Evolutionary conservation across 2,797 vertebrate species (phyloP).

Genomic region (Danio aesculapii): DNA sequence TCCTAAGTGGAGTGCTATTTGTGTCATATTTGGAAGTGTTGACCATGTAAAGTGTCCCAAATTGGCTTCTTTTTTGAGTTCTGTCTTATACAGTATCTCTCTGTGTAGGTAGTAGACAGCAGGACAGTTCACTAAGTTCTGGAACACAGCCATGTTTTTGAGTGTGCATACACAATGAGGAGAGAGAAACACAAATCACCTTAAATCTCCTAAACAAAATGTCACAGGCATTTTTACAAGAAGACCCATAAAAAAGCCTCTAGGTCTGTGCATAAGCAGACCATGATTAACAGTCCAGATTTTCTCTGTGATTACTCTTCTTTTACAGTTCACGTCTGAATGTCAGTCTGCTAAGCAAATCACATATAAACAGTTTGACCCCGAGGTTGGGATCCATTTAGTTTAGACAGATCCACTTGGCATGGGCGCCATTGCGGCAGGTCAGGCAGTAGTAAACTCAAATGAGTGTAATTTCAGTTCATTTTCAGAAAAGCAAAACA

Average conservation of each 20-base stretch:
- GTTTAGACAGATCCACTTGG: conserved; percentile 32
- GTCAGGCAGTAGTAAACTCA: conserved; percentile 15
- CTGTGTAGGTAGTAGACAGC: conserved; percentile 37
- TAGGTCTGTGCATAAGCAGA: not conserved
- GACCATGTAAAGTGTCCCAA: not conserved
- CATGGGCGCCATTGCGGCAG: not conserved
- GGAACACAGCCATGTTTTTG: not conserved
- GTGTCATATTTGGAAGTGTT: not conserved
- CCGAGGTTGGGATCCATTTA: conserved; percentile 6
- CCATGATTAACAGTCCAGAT: conserved; percentile 10
- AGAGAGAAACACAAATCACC: conserved; percentile 3
- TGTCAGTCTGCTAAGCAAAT: conserved; percentile 31
- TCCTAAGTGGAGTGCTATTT: not conserved
- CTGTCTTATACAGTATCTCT: too few relatives aligned
- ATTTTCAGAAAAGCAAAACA: conserved; percentile 30
- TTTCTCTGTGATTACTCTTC: conserved; percentile 4
- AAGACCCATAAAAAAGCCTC: conserved; percentile 7
- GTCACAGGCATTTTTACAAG: conserved; percentile 42
- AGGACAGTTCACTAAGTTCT: not conserved
- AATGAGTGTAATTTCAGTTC: not conserved
- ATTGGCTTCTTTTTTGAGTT: not conserved
- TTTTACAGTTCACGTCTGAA: conserved; percentile 23
- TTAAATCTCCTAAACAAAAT: conserved; percentile 35
- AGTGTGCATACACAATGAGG: conserved; percentile 7
- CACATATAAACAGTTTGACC: conserved; percentile 35